phyloP scores from a whole-genome alignment of 2,797 vertebrate species.

The Xenops minutus region DNA sequence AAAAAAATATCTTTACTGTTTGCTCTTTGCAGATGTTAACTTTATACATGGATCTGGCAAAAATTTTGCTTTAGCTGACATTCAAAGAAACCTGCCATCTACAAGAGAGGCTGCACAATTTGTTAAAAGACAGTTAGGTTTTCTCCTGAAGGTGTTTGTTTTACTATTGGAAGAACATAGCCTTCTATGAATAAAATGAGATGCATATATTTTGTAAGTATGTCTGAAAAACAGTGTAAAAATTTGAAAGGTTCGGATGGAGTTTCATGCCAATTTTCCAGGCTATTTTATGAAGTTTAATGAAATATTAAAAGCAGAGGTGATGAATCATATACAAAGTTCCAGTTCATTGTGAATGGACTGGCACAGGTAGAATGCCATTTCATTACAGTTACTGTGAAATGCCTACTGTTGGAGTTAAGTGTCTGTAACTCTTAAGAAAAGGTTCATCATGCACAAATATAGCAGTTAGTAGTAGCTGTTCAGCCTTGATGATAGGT shows the following conservation, averaged over 20 bases:
- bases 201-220: background rate
- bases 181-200: background rate
- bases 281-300: constrained; percentile 8
- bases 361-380: background rate
- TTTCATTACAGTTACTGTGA: background rate
- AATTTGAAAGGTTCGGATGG: background rate
- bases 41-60: background rate
- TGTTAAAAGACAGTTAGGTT: background rate
- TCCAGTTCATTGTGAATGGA: background rate
- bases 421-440: constrained; percentile 18
- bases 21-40: background rate
- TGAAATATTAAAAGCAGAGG: background rate
- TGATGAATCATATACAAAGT: constrained; percentile 1
- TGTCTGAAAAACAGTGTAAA: background rate
- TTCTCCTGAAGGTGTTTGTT: background rate
- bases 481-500: background rate
- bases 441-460: constrained; percentile 25
- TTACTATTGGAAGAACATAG: background rate
- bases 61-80: background rate
- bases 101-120: background rate
- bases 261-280: background rate
- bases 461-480: background rate
- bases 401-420: background rate
- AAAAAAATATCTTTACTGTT: background rate
- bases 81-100: background rate